These are phyloP conservation scores for Anthophora plumipes DNA, from an alignment of 2,888 invertebrate genomes.

Conservation along the genomic window DNA sequence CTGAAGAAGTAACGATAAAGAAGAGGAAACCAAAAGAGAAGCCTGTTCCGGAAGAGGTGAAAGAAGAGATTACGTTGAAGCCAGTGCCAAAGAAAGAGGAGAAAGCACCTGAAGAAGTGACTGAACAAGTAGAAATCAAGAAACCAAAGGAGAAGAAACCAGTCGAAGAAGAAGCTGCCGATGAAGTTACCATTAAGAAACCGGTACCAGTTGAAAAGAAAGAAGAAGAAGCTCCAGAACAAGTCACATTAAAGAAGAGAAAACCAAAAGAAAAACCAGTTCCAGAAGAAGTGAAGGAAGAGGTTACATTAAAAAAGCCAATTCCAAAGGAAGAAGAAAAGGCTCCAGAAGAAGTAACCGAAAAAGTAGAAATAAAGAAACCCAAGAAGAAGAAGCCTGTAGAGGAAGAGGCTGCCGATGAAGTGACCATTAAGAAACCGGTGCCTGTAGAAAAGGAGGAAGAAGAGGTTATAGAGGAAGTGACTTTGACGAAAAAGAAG, in stretches of 20 bases:
- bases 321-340: conserved; percentile 77
- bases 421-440: conserved; percentile 68
- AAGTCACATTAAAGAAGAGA: conserved; percentile 82
- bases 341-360: conserved; percentile 73
- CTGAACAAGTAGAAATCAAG: conserved; percentile 74
- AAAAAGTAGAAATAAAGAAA: conserved; percentile 77
- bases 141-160: conserved; percentile 76
- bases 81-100: conserved; percentile 77
- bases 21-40: conserved; percentile 72
- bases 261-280: conserved; percentile 76
- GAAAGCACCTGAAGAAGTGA: conserved; percentile 74
- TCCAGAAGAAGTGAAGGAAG: conserved; percentile 73
- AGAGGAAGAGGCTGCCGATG: conserved; percentile 72
- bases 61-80: conserved; percentile 40
- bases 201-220: conserved; percentile 83
- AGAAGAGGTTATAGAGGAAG: conserved; percentile 69
- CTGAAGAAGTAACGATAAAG: conserved; percentile 84
- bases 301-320: conserved; percentile 80
- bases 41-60: conserved; percentile 64
- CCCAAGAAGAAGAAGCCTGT: conserved; percentile 72
- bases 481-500: conserved; percentile 66
- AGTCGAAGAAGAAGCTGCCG: conserved; percentile 69
- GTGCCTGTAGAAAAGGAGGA: conserved; percentile 84
- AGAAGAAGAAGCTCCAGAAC: conserved; percentile 83
- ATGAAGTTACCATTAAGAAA: conserved; percentile 71